Conservation (phyloP, 2,113 vertebrate species). For the Asarcornis scutulata region DNA sequence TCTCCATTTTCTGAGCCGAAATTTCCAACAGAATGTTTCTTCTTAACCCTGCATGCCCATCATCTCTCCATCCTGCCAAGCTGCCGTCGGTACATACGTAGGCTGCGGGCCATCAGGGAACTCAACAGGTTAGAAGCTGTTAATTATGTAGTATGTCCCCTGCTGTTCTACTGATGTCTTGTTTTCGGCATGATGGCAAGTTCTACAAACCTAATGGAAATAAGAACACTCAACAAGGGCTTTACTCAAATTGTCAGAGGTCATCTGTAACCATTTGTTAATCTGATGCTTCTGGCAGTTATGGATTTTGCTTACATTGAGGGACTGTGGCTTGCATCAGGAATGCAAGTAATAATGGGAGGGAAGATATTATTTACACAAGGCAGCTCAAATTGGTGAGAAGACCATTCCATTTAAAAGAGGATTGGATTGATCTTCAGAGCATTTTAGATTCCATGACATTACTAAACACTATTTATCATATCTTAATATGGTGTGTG, state of each 20-base stretch:
- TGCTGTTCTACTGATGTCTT: background rate
- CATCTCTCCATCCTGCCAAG: conserved; percentile 95
- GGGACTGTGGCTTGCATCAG: background rate
- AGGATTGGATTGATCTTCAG: background rate
- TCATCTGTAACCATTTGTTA: rapidly evolving
- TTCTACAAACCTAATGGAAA: background rate
- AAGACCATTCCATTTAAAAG: background rate
- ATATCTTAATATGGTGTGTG: background rate
- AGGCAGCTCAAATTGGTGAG: background rate
- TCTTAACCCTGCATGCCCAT: conserved; percentile 94
- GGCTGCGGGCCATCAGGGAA: conserved; percentile 94
- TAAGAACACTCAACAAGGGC: too few species aligned
- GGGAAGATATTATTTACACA: background rate
- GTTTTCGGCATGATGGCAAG: background rate
- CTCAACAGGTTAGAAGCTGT: conserved; percentile 87
- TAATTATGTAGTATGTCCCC: background rate
- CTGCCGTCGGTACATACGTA: conserved; percentile 95
- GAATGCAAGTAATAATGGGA: rapidly evolving
- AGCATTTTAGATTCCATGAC: background rate
- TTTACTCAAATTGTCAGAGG: too few species aligned
- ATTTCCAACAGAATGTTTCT: conserved; percentile 98
- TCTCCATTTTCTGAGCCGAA: conserved; percentile 92
- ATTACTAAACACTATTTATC: background rate
- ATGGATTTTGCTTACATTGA: rapidly evolving
- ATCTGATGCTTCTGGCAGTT: background rate